A percentile compares a stretch with the other conserved stretches of the same genome.
Conservation (phyloP, 1,140 invertebrate genomes). For the Micrasema longulum region DNA sequence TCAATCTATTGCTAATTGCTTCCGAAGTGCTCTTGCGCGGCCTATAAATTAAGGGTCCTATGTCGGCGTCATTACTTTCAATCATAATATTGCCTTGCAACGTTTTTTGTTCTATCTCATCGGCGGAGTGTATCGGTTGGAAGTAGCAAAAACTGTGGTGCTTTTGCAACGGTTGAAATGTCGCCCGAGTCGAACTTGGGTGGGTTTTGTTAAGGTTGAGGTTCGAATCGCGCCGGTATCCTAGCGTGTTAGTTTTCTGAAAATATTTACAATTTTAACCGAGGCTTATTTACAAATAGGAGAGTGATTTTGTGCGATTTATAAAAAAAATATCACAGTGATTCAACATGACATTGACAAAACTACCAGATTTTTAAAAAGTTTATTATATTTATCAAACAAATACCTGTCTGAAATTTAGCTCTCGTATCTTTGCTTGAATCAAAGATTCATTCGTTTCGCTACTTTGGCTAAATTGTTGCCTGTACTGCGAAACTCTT, state of each 20-base stretch:
- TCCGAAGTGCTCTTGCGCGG: conserved; percentile 55
- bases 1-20: conserved; percentile 61
- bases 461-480: conserved; percentile 28
- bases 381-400: conserved; percentile 14
- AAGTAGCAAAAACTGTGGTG: conserved; percentile 77
- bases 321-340: conserved; percentile 14
- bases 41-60: conserved; percentile 62
- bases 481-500: conserved; percentile 40
- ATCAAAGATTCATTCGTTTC: conserved; percentile 45
- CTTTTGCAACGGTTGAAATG: conserved; percentile 74
- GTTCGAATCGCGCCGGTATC: conserved; percentile 61
- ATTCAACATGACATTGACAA: neutral
- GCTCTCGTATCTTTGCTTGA: conserved; percentile 51
- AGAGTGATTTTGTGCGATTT: conserved; percentile 11
- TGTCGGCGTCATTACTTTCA: conserved; percentile 56
- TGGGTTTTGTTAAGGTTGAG: conserved; percentile 63
- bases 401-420: conserved; percentile 52
- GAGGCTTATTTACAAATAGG: neutral
- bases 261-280: conserved; percentile 53
- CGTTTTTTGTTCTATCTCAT: conserved; percentile 58
- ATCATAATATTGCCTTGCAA: conserved; percentile 59
- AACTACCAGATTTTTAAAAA: too few species aligned
- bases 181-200: conserved; percentile 65
- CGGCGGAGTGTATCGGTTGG: conserved; percentile 63
- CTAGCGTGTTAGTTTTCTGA: conserved; percentile 68